These are phyloP conservation scores for Sphenopsis melanotis DNA, from an alignment of 2,797 vertebrate species.

Conservation along the genomic window DNA sequence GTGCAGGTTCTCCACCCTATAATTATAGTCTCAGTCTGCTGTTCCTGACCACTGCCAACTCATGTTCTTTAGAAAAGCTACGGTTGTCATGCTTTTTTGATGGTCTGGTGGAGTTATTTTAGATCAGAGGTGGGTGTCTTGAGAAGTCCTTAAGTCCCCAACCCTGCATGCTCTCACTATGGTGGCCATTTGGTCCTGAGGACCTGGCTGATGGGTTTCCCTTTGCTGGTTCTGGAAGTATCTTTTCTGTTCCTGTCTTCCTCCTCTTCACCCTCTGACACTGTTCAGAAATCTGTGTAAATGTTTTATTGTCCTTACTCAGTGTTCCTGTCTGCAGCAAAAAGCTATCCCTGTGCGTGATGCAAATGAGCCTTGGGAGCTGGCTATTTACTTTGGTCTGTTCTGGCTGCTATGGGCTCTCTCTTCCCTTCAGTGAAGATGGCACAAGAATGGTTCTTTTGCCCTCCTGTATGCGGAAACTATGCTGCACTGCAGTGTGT, in stretches of 20 bases:
- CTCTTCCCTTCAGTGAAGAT: neutral
- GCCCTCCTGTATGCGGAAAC: neutral
- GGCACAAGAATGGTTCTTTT: neutral
- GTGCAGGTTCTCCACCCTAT: neutral
- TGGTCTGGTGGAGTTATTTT: neutral
- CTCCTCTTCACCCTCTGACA: neutral
- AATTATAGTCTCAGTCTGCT: neutral
- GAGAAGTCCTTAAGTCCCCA: neutral
- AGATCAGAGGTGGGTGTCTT: neutral
- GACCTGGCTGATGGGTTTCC: neutral
- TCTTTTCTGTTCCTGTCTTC: neutral
- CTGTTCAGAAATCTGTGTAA: neutral
- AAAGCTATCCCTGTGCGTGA: neutral
- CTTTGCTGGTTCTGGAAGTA: neutral
- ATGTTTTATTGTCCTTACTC: neutral
- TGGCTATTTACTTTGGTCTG: neutral
- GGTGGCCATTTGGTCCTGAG: accelerated
- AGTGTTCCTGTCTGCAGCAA: neutral
- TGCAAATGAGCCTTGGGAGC: neutral
- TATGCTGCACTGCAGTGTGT: neutral
- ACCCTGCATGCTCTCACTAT: neutral
- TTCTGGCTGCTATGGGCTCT: neutral
- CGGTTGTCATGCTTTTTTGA: neutral
- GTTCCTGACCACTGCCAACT: accelerated
- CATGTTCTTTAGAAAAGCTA: neutral